phyloP scores from a whole-genome alignment of 2,113 vertebrate genomes.

The Semnornis frantzii region DNA sequence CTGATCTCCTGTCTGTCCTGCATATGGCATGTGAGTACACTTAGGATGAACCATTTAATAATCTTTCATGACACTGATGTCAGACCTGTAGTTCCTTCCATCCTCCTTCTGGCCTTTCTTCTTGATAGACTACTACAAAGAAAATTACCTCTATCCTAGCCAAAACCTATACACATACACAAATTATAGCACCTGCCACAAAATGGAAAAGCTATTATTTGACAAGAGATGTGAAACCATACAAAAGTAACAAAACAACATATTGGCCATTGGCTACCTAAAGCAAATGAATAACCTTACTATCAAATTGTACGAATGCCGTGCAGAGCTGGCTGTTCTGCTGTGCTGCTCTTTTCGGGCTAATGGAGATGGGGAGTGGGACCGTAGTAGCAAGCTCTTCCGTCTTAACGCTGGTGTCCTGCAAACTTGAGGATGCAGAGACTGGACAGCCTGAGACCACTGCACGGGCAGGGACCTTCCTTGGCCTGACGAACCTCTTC shows the following conservation, averaged over 20 bases:
- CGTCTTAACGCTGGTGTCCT: fast-evolving
- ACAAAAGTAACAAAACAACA: neutral
- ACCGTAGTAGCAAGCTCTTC: fast-evolving
- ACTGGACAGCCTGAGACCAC: fast-evolving
- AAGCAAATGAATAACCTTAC: neutral
- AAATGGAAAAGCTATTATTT: neutral
- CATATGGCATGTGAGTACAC: too few species aligned
- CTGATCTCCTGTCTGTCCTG: too few species aligned
- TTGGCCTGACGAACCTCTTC: fast-evolving
- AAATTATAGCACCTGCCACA: neutral
- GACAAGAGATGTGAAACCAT: neutral
- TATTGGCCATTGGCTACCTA: neutral
- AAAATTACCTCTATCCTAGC: neutral
- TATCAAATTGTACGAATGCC: fast-evolving
- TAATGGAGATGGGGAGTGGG: neutral
- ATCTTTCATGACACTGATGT: too few species aligned
- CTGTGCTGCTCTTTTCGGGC: neutral
- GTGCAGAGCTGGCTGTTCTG: neutral
- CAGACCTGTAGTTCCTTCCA: too few species aligned
- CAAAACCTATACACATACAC: neutral
- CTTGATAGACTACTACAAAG: neutral
- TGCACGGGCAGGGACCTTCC: fast-evolving
- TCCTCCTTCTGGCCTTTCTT: too few species aligned
- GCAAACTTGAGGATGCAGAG: neutral
- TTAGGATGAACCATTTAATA: too few species aligned